Conservation (phyloP, 2,113 vertebrate species). For the Leptobrachium ailaonicum region DNA sequence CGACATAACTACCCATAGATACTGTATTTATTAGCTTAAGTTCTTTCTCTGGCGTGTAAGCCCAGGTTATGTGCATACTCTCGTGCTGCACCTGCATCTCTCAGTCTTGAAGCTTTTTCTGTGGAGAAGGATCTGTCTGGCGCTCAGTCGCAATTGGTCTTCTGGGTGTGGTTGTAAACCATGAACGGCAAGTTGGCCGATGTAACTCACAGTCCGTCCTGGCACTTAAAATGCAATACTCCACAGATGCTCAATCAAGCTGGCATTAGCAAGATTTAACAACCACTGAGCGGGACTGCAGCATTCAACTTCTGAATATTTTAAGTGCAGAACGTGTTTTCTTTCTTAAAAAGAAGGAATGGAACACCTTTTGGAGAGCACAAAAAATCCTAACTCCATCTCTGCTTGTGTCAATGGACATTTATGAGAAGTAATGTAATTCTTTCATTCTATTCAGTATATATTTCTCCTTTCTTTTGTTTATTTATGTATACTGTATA, state of each 20-base stretch:
- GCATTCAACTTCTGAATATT: background rate
- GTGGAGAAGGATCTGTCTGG: background rate
- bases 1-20: too few relatives aligned
- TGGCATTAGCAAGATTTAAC: constrained; percentile 37
- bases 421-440: too few relatives aligned
- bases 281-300: background rate
- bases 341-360: background rate
- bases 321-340: background rate
- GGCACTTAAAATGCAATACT: constrained; percentile 31
- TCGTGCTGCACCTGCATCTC: background rate
- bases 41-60: too few relatives aligned
- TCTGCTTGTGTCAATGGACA: too few relatives aligned
- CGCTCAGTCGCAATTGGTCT: constrained; percentile 10
- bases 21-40: too few relatives aligned
- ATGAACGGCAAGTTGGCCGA: constrained; percentile 16
- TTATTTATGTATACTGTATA: too few relatives aligned
- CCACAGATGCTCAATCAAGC: constrained; percentile 45
- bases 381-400: too few relatives aligned
- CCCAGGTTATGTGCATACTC: background rate
- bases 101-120: background rate
- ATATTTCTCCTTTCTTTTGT: too few relatives aligned
- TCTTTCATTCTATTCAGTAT: too few relatives aligned
- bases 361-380: too few relatives aligned
- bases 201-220: constrained; percentile 35
- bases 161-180: constrained; percentile 30